Percentiles rank a stretch among this genome's conserved stretches.
phyloP scores from a whole-genome alignment of 2,113 vertebrate species.

The Gymnorhina tibicen region DNA sequence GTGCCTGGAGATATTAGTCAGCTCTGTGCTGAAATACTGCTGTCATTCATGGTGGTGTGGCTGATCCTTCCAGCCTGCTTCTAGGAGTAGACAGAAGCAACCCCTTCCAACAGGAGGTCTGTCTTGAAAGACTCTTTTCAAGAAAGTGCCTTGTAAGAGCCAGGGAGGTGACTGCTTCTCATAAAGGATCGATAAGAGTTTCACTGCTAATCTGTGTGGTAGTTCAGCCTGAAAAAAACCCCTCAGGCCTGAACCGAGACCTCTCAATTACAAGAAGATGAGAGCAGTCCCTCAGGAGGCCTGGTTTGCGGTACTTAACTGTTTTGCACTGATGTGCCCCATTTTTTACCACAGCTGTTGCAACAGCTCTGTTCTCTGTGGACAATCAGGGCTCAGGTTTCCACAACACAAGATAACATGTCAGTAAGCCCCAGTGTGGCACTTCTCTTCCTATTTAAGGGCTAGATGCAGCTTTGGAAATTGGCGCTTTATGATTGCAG shows the following conservation, averaged over 20 bases:
- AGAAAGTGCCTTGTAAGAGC: background rate
- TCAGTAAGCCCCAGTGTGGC: background rate
- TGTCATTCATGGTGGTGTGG: background rate
- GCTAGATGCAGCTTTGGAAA: background rate
- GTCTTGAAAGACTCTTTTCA: background rate
- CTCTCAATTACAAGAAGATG: background rate
- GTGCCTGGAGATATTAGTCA: background rate
- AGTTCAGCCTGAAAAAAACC: background rate
- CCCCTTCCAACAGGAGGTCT: background rate
- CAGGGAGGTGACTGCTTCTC: background rate
- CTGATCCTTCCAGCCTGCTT: background rate
- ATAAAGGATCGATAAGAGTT: background rate
- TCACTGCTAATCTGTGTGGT: background rate
- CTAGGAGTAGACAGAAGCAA: background rate
- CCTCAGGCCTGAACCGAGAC: background rate
- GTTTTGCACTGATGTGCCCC: background rate
- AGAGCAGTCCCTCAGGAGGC: slow-evolving; percentile 1
- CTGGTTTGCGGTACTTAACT: background rate
- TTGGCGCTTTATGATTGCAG: background rate
- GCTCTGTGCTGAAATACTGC: background rate
- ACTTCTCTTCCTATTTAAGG: background rate
- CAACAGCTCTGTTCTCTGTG: background rate
- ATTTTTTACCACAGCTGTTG: slow-evolving; percentile 5
- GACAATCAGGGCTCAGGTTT: background rate
- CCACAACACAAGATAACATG: background rate